Percentiles rank a stretch among this genome's conserved stretches.
Conservation (phyloP, 1,140 invertebrate genomes). For the Aphaenogaster rudis region DNA sequence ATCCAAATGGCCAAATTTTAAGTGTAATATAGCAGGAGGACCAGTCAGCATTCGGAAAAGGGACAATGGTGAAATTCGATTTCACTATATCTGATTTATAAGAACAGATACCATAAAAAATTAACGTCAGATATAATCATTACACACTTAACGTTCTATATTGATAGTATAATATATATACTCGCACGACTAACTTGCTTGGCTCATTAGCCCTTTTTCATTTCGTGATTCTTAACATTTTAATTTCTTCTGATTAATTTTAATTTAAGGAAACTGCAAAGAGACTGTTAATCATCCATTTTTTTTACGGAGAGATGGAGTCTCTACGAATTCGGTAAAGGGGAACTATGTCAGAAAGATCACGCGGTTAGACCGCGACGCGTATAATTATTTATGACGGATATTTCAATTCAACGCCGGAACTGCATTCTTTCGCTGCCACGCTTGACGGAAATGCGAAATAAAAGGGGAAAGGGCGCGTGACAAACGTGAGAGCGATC, state of each 20-base stretch:
- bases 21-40: background rate
- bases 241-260: background rate
- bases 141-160: background rate
- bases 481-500: constrained; percentile 43
- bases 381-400: constrained; percentile 12
- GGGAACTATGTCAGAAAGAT: too few species aligned
- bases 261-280: background rate
- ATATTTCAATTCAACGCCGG: constrained; percentile 7
- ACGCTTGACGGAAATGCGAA: constrained; percentile 22
- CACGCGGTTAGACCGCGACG: background rate
- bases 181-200: too few species aligned
- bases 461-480: constrained; percentile 37
- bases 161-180: too few species aligned
- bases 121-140: background rate
- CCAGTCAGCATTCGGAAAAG: background rate
- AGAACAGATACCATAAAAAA: background rate
- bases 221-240: background rate
- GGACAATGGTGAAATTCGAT: background rate
- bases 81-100: background rate
- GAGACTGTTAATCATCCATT: background rate
- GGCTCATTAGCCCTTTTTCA: too few species aligned
- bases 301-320: background rate
- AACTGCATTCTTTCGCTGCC: background rate
- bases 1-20: background rate
- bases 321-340: background rate